Evolutionary conservation across 2,797 vertebrate species (phyloP).

Genomic region (Sebastes reedi): DNA sequence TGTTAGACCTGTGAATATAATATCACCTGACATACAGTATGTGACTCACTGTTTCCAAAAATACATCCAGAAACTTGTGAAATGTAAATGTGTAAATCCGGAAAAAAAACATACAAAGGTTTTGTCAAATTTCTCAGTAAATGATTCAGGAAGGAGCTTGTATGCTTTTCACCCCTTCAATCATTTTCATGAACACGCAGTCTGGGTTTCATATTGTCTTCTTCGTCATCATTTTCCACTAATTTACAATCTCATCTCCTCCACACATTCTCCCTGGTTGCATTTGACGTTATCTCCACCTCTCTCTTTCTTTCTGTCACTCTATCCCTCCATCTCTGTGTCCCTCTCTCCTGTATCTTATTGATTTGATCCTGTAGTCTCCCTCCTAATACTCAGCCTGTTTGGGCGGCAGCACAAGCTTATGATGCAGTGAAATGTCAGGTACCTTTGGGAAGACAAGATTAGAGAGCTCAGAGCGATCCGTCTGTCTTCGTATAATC

Average conservation of each 20-base stretch:
- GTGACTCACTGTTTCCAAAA: slow-evolving; percentile 18
- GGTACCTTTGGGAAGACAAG: slow-evolving; percentile 59
- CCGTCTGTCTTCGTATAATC: slow-evolving; percentile 26
- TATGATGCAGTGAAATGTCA: slow-evolving; percentile 68
- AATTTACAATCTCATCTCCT: slow-evolving; percentile 13
- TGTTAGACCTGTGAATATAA: neutral
- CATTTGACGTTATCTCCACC: neutral
- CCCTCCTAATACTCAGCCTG: slow-evolving; percentile 24
- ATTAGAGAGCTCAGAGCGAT: slow-evolving; percentile 54
- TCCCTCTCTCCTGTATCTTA: slow-evolving; percentile 35
- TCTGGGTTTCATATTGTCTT: neutral
- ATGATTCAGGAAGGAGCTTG: neutral
- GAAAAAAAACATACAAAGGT: neutral
- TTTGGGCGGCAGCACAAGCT: slow-evolving; percentile 38
- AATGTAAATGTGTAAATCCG: neutral
- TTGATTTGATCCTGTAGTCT: slow-evolving; percentile 52
- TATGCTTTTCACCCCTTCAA: neutral
- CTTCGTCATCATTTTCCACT: neutral
- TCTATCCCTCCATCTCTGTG: slow-evolving; percentile 12
- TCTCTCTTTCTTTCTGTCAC: neutral
- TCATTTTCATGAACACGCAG: neutral
- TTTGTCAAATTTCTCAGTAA: neutral
- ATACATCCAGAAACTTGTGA: neutral
- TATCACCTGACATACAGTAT: neutral
- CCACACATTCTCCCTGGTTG: neutral